Base-by-base conservation (phyloP, 2,888 invertebrate genomes). In the Chrysolina americana region DNA sequence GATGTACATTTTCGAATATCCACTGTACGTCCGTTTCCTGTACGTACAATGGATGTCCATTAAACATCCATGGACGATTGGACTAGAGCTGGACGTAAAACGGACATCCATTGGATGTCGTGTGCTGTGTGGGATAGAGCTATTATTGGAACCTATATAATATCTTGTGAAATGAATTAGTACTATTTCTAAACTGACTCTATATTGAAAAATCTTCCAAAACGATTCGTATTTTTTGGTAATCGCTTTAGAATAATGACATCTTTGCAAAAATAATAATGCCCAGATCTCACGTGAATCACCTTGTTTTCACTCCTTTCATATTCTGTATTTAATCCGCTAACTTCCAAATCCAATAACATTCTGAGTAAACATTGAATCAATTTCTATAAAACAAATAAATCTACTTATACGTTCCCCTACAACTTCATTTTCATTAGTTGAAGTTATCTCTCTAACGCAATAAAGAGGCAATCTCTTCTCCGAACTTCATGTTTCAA, bases 331-430 rank as follows among this genome's bases (percentile, higher is more conserved):
- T 73, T 65, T 70, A 48, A 64, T 48, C 63, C 62, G 36, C 64
- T 63, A 71, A 68, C 71, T 75, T 59, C 70, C 66, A 70, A 63
- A 75, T 77, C 71, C 68, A 75, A 75, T 75, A 75, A 68, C 64
- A 36, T 68, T 48, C 68, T 75, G 56, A 65, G 77, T 71, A 77
- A 77, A 77, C 76, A 79, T 47, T 70, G 76, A 79, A 79, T 79
- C 77, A 77, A 78, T 77, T 77, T 79, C 70, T 79, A 76, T 76
- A 69, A 75, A 76, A 75, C 77, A 77, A 79, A 79, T 79, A 79
- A 79, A 73, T 76, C 69, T 23, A 41, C 70, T 56, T 68, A 70
- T 75, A 71, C 74, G 64, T 48, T 62, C 73, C 69, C 73, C 73
- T 76, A 77, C 72, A 47, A 65, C 75, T 75, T 74, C 70, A 65